These are phyloP conservation scores for Melanotaenia maccullochi DNA, from an alignment of 2,797 vertebrate species.

Conservation along the genomic window DNA sequence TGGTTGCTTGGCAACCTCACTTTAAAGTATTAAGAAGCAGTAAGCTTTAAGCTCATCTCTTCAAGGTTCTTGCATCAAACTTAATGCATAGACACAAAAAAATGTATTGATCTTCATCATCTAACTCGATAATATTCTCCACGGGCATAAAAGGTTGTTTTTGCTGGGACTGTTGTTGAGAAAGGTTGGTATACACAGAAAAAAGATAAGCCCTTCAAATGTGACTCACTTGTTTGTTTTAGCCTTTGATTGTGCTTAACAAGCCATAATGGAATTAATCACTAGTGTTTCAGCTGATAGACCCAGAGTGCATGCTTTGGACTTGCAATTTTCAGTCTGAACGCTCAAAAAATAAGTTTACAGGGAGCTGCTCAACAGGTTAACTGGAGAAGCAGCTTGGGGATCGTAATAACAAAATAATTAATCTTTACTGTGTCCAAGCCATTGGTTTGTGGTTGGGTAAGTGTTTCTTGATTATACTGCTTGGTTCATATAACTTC, in stretches of 20 bases:
- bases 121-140: neutral
- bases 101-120: neutral
- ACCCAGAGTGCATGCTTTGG: neutral
- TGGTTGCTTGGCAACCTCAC: constrained; percentile 1
- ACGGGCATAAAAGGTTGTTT: neutral
- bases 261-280: neutral
- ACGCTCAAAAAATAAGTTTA: neutral
- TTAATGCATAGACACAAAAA: neutral
- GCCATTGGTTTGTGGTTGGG: neutral
- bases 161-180: neutral
- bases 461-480: neutral
- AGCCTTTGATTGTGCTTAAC: neutral
- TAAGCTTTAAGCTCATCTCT: neutral
- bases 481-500: neutral
- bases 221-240: neutral
- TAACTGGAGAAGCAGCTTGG: neutral
- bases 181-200: neutral
- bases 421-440: neutral
- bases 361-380: neutral
- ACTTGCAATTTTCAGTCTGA: neutral
- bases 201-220: neutral
- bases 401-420: neutral
- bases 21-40: neutral
- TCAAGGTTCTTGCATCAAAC: neutral
- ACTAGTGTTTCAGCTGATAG: neutral